These are phyloP conservation scores for Malurus cyaneus DNA, from an alignment of 2,113 vertebrate species.

Conservation along the genomic window DNA sequence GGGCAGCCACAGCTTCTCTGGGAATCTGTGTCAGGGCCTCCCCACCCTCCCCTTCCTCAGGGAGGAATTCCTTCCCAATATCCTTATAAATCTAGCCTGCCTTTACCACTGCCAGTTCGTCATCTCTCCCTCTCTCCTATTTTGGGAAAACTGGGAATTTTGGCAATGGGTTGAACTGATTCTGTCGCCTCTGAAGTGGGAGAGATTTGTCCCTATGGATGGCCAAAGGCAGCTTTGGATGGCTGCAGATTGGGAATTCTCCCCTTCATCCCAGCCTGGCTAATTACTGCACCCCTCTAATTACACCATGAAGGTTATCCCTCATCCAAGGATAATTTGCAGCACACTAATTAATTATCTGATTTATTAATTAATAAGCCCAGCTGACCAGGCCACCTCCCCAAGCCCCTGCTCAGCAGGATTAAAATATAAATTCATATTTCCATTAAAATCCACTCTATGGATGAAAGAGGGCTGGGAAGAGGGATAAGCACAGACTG, in stretches of 20 bases:
- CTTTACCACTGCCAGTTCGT: background rate
- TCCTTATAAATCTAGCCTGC: background rate
- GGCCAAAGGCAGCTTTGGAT: background rate
- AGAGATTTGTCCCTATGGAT: background rate
- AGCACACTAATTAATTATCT: background rate
- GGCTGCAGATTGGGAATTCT: background rate
- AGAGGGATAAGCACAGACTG: background rate
- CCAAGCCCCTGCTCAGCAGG: background rate
- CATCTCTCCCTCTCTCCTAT: background rate
- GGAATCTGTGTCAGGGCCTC: background rate
- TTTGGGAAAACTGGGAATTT: background rate
- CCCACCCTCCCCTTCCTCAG: background rate
- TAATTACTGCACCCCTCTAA: background rate
- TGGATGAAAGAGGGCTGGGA: background rate
- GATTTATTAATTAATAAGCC: background rate
- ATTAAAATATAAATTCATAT: background rate
- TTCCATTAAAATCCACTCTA: background rate
- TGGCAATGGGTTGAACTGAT: background rate
- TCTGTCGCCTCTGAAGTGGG: rapidly evolving
- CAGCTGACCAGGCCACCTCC: background rate
- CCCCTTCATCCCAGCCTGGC: background rate
- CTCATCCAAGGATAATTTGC: background rate
- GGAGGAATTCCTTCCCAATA: background rate
- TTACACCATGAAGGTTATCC: background rate
- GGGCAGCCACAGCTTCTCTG: background rate